Conservation (phyloP, 2,888 invertebrate genomes). For the Acanthoscelides obtectus region DNA sequence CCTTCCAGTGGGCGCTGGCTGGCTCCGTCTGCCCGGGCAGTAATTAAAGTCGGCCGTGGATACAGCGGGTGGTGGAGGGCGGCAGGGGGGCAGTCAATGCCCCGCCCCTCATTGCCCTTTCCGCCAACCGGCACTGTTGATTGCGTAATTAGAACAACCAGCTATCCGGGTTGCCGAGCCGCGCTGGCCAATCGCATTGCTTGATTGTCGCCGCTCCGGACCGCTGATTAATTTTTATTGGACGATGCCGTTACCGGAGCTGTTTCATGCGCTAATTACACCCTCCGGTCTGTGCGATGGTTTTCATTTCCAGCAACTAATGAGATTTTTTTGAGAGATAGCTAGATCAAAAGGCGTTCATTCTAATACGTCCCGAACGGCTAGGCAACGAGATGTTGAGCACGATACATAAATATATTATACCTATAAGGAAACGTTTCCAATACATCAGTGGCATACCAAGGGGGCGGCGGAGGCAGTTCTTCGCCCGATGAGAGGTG, state of each 20-base stretch:
- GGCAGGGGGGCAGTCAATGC: constrained; percentile 23
- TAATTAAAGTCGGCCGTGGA: constrained; percentile 41
- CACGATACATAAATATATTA: too few relatives aligned
- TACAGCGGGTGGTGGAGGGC: background rate
- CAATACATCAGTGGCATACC: too few relatives aligned
- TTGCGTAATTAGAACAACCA: constrained; percentile 48
- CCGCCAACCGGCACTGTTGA: constrained; percentile 43
- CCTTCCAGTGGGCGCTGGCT: background rate
- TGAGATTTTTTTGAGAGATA: background rate
- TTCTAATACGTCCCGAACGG: too few relatives aligned
- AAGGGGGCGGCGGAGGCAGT: too few relatives aligned
- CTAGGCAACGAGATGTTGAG: too few relatives aligned
- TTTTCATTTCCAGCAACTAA: background rate
- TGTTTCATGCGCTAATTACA: background rate
- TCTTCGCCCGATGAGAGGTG: too few relatives aligned
- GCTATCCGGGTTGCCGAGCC: constrained; percentile 32
- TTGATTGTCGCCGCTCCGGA: constrained; percentile 34
- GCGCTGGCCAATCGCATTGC: constrained; percentile 36
- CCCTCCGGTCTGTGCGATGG: background rate
- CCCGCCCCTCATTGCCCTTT: constrained; percentile 37
- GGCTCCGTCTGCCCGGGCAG: constrained; percentile 27
- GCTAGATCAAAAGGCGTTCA: too few relatives aligned
- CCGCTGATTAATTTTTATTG: constrained; percentile 1
- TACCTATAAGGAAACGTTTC: too few relatives aligned
- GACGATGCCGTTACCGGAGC: background rate